Base-by-base conservation (phyloP, 2,888 invertebrate genomes). In the Drosophila rubida region DNA sequence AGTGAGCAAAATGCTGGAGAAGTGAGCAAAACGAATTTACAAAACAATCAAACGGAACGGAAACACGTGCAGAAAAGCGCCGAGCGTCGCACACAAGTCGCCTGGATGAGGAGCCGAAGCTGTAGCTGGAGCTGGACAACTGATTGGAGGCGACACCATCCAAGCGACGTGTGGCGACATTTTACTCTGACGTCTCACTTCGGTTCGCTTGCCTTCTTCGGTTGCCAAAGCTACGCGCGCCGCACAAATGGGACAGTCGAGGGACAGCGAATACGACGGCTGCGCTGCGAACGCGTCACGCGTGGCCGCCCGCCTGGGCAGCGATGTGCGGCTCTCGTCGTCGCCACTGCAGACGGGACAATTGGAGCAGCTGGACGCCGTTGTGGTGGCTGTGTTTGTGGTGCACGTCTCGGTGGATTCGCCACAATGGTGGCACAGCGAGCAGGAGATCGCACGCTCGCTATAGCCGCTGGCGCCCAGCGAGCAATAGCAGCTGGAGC, bases 181-280 rank as follows among this genome's bases (percentile, higher is more conserved):
- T 32, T 30, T 4, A 30, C n/a, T 32, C 32, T 9, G 72, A 66
- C 85, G 71, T 63, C 69, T 75, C 69, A 77, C 67, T 80, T 83
- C 74, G 80, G 65, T 82, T 89, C 87, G 90, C 90, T 90, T 90
- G 90, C 90, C 90, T 90, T 90, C 90, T 83, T 85, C 81, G 57
- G 66, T 73, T 59, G 75, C 74, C 32, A 68, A 73, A 55, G 74
- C 77, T 25, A 77, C 64, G 50, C 73, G 75, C 42, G 76, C 77
- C 65, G 77, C 69, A 69, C 90, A 90, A 49, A 90, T 84, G 23
- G 90, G 88, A 42, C 90, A 90, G 59, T 90, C 90, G 46, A 80
- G 67, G 8, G 89, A 89, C 11, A 76, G 66, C 35, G 88, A 82
- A 57, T 87, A 78, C 25, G 76, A 65, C 19, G 68, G 50, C 13